Evolutionary conservation across 1,140 invertebrate species (phyloP), one percentile per base, ranked within the genome.

Genomic region (Leptonema lineaticorne): DNA sequence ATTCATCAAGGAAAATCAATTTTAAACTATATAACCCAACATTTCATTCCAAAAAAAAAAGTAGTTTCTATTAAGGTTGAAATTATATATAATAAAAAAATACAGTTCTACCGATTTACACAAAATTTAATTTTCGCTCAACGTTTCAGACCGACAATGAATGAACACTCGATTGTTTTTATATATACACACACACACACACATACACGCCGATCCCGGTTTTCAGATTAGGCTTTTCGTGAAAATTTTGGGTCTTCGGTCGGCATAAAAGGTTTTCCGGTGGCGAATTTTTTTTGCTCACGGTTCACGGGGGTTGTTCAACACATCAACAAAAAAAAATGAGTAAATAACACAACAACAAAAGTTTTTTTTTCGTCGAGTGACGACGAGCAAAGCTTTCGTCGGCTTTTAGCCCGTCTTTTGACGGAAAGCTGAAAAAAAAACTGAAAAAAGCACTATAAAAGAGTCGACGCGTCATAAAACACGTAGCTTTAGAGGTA

Each of bases 201-300:
- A 16, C 46, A 11, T 11, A 53, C 20, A 26, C 5, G 37, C 37
- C n/a, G n/a, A n/a, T n/a, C n/a, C n/a, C n/a, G n/a, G n/a, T n/a
- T n/a, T n/a, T n/a, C 57, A 48, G 60, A 63, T 63, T 63, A 63
- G 48, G 60, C 60, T 48, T 9, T 20, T 20, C 46, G 41, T 48
- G 60, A 63, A 63, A 63, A 41, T 41, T 41, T 20, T 24, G 41
- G 14, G 24, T 48, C 37, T 20, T 63, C 60, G 37, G 8, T 57
- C 20, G n/a, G 41, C 16, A 16, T 48, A 20, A 16, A 57, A n/a
- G 53, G 24, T 9, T 57, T 30, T 57, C 24, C 53, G 53, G 26
- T 14, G 14, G 48, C 48, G 11, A 18, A 18, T 37, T 37, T 37
- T 53, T 24, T 24, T 53, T 53, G 48, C 48, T 8, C 33, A 37